These are phyloP conservation scores for Spinus pinus DNA, from an alignment of 2,797 vertebrate species.

Conservation along the genomic window DNA sequence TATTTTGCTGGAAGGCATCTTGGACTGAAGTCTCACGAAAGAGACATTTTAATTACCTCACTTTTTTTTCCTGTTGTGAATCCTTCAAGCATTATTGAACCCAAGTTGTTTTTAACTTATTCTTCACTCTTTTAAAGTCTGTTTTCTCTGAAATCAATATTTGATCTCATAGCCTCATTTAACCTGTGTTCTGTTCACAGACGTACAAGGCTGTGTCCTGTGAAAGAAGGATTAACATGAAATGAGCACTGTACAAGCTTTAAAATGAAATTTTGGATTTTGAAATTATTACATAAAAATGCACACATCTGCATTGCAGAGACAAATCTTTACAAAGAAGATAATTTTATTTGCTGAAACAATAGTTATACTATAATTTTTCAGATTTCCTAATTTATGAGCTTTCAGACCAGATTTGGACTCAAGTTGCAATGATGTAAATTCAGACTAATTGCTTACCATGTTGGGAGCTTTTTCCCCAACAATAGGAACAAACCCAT, in stretches of 20 bases:
- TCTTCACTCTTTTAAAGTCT: background rate
- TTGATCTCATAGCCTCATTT: background rate
- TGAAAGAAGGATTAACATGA: background rate
- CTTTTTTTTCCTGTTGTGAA: background rate
- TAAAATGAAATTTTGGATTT: background rate
- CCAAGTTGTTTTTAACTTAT: background rate
- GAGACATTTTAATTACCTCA: background rate
- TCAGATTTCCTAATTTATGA: background rate
- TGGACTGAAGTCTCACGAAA: background rate
- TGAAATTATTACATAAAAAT: background rate
- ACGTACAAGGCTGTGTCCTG: background rate
- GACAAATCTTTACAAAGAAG: background rate
- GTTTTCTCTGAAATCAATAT: background rate
- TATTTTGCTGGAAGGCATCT: background rate
- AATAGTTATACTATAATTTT: background rate
- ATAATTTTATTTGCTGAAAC: background rate
- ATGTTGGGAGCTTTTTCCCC: background rate
- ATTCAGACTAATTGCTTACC: background rate
- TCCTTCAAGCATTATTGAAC: background rate
- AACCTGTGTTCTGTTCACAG: background rate
- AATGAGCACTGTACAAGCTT: background rate
- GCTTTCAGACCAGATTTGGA: background rate
- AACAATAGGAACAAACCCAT: background rate
- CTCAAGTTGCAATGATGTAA: rapidly evolving
- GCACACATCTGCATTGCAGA: background rate